These are phyloP conservation scores for Calameuta pallipes DNA, from an alignment of 2,888 invertebrate species.

Conservation along the genomic window DNA sequence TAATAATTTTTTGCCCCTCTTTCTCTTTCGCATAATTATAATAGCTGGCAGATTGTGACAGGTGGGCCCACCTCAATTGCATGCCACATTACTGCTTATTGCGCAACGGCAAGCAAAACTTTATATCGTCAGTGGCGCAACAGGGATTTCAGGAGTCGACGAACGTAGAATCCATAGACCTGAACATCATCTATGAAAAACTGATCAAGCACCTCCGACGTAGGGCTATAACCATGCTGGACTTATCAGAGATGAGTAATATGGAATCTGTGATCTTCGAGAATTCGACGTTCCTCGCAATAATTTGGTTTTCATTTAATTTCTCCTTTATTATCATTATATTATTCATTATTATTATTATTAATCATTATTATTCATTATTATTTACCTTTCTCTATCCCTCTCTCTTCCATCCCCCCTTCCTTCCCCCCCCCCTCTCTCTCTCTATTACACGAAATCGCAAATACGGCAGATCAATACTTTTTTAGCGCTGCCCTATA, in stretches of 20 bases:
- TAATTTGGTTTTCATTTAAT: slow-evolving; percentile 12
- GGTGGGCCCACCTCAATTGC: slow-evolving; percentile 12
- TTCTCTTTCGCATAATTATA: neutral
- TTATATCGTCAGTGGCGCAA: slow-evolving; percentile 13
- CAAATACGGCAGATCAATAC: slow-evolving; percentile 5
- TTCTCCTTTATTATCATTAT: slow-evolving; percentile 8
- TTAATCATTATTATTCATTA: slow-evolving; percentile 1
- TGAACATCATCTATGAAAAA: neutral
- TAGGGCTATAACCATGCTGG: neutral
- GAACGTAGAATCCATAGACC: neutral
- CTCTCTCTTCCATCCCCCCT: neutral
- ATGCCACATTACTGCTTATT: slow-evolving; percentile 21
- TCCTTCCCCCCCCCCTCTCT: too few species aligned
- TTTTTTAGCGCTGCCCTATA: slow-evolving; percentile 13
- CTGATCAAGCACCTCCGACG: neutral
- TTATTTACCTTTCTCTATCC: slow-evolving; percentile 9
- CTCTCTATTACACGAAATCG: neutral
- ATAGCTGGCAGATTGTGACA: slow-evolving; percentile 18
- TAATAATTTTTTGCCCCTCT: slow-evolving; percentile 2
- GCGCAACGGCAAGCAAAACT: slow-evolving; percentile 18
- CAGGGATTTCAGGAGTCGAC: neutral
- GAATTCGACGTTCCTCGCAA: neutral
- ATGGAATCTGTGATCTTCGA: neutral
- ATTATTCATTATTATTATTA: too few species aligned
- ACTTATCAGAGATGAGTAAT: neutral